Evolutionary conservation across 2,797 vertebrate genomes (phyloP).

Genomic region (Bradypus variegatus): DNA sequence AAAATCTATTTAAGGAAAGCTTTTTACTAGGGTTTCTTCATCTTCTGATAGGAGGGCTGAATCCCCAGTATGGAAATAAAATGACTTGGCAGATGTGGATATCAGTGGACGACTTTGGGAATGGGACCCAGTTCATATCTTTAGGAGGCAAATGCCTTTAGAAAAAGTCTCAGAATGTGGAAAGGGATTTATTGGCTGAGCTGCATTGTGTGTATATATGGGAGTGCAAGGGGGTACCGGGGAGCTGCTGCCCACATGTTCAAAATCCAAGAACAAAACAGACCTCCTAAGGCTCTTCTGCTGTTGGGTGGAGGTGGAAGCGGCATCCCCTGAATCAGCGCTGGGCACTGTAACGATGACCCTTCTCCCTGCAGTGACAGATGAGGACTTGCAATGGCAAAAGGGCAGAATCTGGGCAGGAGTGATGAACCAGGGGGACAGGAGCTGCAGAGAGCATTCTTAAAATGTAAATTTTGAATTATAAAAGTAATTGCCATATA

Average conservation of each 20-base stretch:
- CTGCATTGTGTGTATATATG: neutral
- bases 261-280: neutral
- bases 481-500: constrained; percentile 3
- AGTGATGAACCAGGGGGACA: neutral
- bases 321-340: neutral
- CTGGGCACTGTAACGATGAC: neutral
- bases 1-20: neutral
- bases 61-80: neutral
- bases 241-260: neutral
- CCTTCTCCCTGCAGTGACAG: neutral
- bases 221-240: neutral
- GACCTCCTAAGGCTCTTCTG: neutral
- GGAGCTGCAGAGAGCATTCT: neutral
- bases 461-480: constrained; percentile 26
- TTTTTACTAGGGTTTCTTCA: neutral
- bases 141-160: neutral
- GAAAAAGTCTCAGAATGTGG: neutral
- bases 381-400: neutral
- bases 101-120: neutral
- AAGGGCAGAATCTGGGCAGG: neutral
- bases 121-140: neutral
- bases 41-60: neutral
- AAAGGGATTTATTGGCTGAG: neutral
- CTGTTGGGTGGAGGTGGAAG: neutral
- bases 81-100: neutral